Evolutionary conservation across 92 coral and sea anemone genomes (phyloP), one percentile per base, ranked within the genome.

Genomic region (Porites cylindrica): DNA sequence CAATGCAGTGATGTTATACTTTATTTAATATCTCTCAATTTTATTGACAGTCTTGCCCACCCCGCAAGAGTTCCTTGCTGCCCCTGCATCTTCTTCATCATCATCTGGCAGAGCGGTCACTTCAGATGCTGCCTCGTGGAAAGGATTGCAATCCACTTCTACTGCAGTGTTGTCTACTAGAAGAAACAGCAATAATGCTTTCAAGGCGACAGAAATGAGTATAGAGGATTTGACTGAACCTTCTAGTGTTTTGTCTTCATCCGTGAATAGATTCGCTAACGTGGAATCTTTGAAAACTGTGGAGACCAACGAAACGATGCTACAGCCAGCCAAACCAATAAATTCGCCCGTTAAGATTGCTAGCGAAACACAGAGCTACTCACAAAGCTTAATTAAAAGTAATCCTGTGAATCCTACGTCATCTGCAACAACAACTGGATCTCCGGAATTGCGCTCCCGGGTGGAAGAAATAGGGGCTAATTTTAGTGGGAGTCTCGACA

Each of bases 21-120:
- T 32, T 32, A 32, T 32, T 32, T 32, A 32, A 32, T 32, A 2
- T 32, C 4, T 32, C 43, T 32, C 43, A 32, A 7, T 56, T 8
- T 51, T 67, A 3, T 13, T 1, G 64, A 69, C 21, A 81, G 85
- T 14, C 59, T 75, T 81, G 17, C 56, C 75, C 9, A 67, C 66
- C 1, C 85, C 85, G 13, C 38, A 53, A 51, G 16, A 56, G 60
- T 10, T 10, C 14, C 12, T 56, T 56, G 60, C 1, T 56, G 60
- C 60, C 14, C 12, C 60, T 56, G 14, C 60, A 10, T 10, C 60
- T 56, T 10, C 60, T 56, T 10, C 60, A 32, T 32, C 43, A 2
- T 32, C 43, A 32, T 32, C 43, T 32, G 43, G 43, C 43, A 32
- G 43, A 32, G 43, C 43, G 43, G 43, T 32, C 60, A 13, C 60